These are phyloP conservation scores for Tamandua tetradactyla DNA, from an alignment of 2,797 vertebrate species.

Conservation along the genomic window DNA sequence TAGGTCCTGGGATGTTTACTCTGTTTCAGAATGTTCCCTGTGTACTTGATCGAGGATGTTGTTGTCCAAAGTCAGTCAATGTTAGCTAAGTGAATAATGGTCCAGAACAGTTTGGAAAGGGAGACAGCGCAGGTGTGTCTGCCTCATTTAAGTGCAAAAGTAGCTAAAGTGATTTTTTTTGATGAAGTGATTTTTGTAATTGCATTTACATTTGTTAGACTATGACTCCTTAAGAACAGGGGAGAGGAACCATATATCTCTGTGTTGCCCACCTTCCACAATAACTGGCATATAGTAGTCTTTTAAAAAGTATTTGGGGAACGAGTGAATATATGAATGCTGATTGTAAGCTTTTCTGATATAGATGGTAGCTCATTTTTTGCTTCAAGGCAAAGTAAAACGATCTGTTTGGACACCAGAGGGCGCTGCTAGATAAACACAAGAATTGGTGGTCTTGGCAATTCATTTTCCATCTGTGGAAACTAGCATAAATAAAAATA, in stretches of 20 bases:
- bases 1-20: neutral
- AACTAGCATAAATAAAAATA: constrained; percentile 36
- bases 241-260: neutral
- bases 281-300: neutral
- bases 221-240: neutral
- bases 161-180: neutral
- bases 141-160: constrained; percentile 11
- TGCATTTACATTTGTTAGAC: neutral
- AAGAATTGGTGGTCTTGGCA: neutral
- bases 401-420: constrained; percentile 71
- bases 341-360: neutral
- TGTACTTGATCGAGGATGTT: neutral
- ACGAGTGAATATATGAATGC: neutral
- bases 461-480: neutral
- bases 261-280: neutral
- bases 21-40: neutral
- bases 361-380: neutral
- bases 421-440: constrained; percentile 79
- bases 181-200: neutral
- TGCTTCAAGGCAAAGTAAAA: neutral
- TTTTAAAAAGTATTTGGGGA: constrained; percentile 1
- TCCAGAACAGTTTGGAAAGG: neutral
- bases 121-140: neutral
- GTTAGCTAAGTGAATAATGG: neutral
- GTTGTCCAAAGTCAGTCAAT: neutral